Conservation (phyloP, 23 tunicate genomes). For the Ascidia mentula region DNA sequence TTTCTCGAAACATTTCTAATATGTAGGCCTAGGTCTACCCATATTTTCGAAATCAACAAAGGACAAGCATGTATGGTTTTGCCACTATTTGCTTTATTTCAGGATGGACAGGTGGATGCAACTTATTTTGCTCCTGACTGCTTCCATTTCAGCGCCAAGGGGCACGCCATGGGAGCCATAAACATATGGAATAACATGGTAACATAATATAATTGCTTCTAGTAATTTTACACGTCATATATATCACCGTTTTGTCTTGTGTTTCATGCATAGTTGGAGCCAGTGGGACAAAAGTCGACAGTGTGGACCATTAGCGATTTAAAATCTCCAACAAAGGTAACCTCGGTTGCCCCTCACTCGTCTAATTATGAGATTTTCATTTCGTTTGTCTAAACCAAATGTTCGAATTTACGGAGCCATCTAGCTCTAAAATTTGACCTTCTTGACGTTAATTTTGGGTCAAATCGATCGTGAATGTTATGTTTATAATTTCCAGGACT, state of each 20-base stretch:
- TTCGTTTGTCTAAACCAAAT: no score
- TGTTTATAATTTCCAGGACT: constrained; percentile 26
- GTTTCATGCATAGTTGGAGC: constrained; percentile 61
- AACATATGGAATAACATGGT: constrained; percentile 98
- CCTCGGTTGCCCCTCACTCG: no score
- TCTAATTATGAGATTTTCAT: no score
- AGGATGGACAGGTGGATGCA: constrained; percentile 85
- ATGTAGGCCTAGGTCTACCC: no score
- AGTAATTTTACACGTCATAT: background rate
- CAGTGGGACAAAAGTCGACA: constrained; percentile 80
- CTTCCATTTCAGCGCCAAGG: constrained; percentile 85
- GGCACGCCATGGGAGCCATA: constrained; percentile 89
- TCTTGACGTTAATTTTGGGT: background rate
- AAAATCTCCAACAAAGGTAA: constrained; percentile 80
- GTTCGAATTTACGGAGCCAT: no score
- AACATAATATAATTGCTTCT: background rate
- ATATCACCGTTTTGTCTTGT: constrained; percentile 1
- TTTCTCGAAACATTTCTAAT: no score
- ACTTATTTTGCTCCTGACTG: constrained; percentile 96
- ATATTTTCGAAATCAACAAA: no score
- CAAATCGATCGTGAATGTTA: no score
- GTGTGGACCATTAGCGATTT: constrained; percentile 65
- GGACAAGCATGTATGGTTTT: no score
- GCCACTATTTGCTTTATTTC: background rate
- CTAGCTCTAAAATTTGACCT: no score